Base-by-base conservation (phyloP, 1,140 invertebrate species). In the Drosophila virilis region DNA sequence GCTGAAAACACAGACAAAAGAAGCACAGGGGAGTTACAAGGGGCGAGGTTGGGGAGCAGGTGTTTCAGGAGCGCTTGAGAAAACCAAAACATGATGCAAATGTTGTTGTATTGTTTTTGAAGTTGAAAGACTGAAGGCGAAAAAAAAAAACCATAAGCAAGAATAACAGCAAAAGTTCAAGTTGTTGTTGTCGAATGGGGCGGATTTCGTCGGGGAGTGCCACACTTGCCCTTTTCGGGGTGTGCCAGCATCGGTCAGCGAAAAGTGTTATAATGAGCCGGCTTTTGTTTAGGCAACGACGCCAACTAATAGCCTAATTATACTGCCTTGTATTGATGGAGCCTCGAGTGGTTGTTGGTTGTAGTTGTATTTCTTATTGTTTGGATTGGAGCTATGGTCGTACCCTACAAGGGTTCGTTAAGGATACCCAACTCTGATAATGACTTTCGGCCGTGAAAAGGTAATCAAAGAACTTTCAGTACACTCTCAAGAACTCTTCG, bases 71-170 rank as follows among this genome's bases (percentile, higher is more conserved):
- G 60, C 17, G 52, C 50, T 3, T 57, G 33, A 59, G 43, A 40
- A 69, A 75, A 75, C 8, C 45, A 67, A 75, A 75, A 76, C 64
- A 65, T 59, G 64, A 60, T 73, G 54, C 69, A 60, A 77, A 77
- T 77, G 64, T 77, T 78, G 43, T 66, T 79, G 59, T 78, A 73
- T 77, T 79, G 59, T 61, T 77, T 68, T 65, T 73, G 52, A 79
- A 73, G 51, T 72, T 76, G 51, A 38, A 71, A 54, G 55, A 58
- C 51, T n/a, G 5, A n/a, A 38, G 32, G 15, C 37, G 32, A 50
- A 42, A 28, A 33, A 13, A 12, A 17, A 55, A 62, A 42, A 66
- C 38, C 43, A 61, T 45, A 52, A 52, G 6, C 54, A 71, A 50
- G 64, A 68, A 74, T 54, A 66, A 70, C 45, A 66, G 48, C 72